Percentiles rank a stretch among this genome's conserved stretches.
These are phyloP conservation scores for Heliothis peltigera DNA, from an alignment of 2,888 invertebrate genomes.

Conservation along the genomic window DNA sequence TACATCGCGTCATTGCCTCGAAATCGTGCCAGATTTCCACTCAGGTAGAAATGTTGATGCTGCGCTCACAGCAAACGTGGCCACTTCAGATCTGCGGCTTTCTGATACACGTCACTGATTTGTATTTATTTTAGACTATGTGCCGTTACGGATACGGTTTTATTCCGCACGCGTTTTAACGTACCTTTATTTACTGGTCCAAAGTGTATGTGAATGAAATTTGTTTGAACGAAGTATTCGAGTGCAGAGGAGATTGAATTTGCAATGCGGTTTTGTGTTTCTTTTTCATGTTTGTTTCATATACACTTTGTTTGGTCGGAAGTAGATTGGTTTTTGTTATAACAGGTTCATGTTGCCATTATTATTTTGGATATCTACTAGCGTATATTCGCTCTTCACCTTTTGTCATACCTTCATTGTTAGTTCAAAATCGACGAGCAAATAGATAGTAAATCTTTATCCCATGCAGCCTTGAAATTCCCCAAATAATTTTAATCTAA, in stretches of 20 bases:
- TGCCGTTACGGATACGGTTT: slow-evolving; percentile 16
- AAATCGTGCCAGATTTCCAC: background rate
- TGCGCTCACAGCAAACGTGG: background rate
- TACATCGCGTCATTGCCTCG: background rate
- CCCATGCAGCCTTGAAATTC: slow-evolving; percentile 36
- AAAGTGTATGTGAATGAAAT: slow-evolving; percentile 17
- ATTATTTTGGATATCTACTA: background rate
- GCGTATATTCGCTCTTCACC: background rate
- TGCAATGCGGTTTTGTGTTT: background rate
- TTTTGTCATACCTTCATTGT: background rate
- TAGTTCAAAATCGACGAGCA: slow-evolving; percentile 14
- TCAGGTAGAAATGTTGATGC: background rate
- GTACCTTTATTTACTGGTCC: slow-evolving; percentile 11
- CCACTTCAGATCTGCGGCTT: background rate
- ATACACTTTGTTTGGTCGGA: background rate
- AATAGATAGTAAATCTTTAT: slow-evolving; percentile 39
- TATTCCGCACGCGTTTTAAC: slow-evolving; percentile 7
- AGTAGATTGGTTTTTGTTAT: background rate
- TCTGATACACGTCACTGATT: slow-evolving; percentile 14
- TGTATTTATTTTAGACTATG: slow-evolving; percentile 31
- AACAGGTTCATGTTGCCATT: background rate
- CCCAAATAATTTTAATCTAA: slow-evolving; percentile 59
- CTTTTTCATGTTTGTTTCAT: slow-evolving; percentile 5
- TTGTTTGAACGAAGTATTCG: slow-evolving; percentile 4
- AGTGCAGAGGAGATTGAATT: slow-evolving; percentile 14